Evolutionary conservation across 2,113 vertebrate genomes (phyloP).

Genomic region (Anthoscopus minutus): DNA sequence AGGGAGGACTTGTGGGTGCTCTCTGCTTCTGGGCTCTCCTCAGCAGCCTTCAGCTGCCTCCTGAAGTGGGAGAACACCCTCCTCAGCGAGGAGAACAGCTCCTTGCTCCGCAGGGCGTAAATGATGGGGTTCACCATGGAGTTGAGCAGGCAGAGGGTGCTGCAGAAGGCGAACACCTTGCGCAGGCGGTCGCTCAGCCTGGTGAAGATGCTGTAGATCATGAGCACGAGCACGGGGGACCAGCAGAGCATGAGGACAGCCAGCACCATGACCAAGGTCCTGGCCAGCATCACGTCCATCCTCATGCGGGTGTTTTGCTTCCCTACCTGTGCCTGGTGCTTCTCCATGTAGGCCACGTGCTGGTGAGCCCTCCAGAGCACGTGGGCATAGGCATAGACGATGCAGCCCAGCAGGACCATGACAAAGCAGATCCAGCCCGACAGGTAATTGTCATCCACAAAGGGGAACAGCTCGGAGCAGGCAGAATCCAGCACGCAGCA

Average conservation of each 20-base stretch:
- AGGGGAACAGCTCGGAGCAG: slow-evolving; percentile 85
- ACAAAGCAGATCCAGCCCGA: slow-evolving; percentile 77
- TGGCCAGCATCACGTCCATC: slow-evolving; percentile 86
- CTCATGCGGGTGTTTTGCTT: slow-evolving; percentile 75
- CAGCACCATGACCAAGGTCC: slow-evolving; percentile 83
- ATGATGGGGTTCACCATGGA: slow-evolving; percentile 87
- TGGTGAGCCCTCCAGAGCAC: slow-evolving; percentile 85
- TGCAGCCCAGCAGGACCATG: slow-evolving; percentile 74
- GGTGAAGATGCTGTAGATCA: slow-evolving; percentile 74
- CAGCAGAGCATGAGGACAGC: slow-evolving; percentile 82
- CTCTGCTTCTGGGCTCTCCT: slow-evolving; percentile 33
- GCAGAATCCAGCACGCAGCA: slow-evolving; percentile 69
- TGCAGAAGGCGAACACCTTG: slow-evolving; percentile 86
- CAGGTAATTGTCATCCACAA: slow-evolving; percentile 76
- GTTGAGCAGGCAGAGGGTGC: slow-evolving; percentile 88
- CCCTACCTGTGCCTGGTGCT: slow-evolving; percentile 15
- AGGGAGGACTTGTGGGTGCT: slow-evolving; percentile 34
- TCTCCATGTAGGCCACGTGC: slow-evolving; percentile 78
- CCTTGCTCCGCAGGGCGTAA: slow-evolving; percentile 83
- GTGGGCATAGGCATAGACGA: slow-evolving; percentile 76
- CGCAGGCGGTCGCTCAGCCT: slow-evolving; percentile 59
- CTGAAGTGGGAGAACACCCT: neutral
- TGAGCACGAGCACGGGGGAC: slow-evolving; percentile 81
- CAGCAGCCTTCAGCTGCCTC: neutral
- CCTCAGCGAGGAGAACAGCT: slow-evolving; percentile 69